Base-by-base conservation (phyloP, 2,113 vertebrate species). In the Anarrhichthys ocellatus region DNA sequence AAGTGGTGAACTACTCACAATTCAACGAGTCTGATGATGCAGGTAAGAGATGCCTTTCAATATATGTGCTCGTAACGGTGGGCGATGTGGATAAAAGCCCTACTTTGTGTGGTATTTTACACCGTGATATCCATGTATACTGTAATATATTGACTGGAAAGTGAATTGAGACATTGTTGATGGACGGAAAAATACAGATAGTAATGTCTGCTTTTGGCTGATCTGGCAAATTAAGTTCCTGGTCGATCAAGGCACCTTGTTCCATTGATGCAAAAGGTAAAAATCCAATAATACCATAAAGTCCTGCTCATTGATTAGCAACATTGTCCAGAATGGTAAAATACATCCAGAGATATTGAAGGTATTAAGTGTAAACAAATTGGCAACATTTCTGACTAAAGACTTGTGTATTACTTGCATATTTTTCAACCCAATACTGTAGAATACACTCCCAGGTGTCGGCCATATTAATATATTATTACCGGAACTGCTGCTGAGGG, bases 1-100 rank as follows among this genome's bases (percentile, higher is more conserved):
- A 99, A 92, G 97, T 99, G 90, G 98, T 99, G 85, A 98, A 99
- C 95, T 99, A 99, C 92, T 99, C 98, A 86, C 98, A 99, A 92
- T 99, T 99, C 95, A 97, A 99, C 68, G 98, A 99, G 93, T 99
- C 98, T 85, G 98, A 99, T 88, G 98, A 98, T 93, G 95, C 92
- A 95, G 95, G 95, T 95, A 89, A 93, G 83, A 27, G 20, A 64
- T 4, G 8, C 40, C 18, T 58, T 59, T 69, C 15, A 27, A 0
- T 62, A 2, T 32, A 22, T 58, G 54, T 58, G 27, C 6, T 15
- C 17, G 10, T 32, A 32, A 27, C 0, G 15, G 18, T 34, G 9
- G 2, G 44, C 3, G 0, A 42, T 32, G 4, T 46, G 34, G 5
- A 62, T 20, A n/a, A 9, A 78, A 38, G 15, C 9, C 7, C 17